phyloP scores from a whole-genome alignment of 2,113 vertebrate genomes.

The Cnemophilus loriae region DNA sequence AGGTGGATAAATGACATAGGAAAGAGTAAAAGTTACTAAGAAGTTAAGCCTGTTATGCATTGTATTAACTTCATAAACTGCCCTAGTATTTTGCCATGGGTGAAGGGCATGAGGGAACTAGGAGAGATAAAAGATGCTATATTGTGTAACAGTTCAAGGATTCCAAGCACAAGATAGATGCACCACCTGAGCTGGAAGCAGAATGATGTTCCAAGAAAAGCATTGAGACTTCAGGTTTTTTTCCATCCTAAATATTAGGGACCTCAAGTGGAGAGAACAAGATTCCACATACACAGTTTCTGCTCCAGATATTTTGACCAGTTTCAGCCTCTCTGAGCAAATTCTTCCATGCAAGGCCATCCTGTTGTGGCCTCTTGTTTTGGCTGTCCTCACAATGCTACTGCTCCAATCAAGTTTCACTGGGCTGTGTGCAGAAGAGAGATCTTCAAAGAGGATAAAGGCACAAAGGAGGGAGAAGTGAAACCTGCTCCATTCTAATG shows the following conservation, averaged over 20 bases:
- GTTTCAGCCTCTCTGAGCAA: not conserved
- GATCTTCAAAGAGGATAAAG: not conserved
- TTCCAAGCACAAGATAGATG: not conserved
- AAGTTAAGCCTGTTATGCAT: not conserved
- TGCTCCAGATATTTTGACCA: not conserved
- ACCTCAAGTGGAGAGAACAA: not conserved
- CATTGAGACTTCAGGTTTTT: fast-evolving
- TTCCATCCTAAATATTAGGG: not conserved
- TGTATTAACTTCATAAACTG: not conserved
- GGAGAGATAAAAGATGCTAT: not conserved
- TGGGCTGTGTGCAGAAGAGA: not conserved
- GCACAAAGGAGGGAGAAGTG: not conserved
- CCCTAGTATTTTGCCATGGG: not conserved
- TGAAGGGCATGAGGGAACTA: not conserved
- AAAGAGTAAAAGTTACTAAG: not conserved
- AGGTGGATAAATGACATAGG: not conserved
- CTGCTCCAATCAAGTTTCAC: not conserved
- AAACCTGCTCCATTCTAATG: not conserved
- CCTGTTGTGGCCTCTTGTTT: not conserved
- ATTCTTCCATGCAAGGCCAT: not conserved
- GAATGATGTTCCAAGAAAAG: not conserved
- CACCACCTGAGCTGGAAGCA: not conserved
- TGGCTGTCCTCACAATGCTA: not conserved
- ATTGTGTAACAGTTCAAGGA: not conserved
- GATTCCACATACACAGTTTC: fast-evolving